phyloP scores from a whole-genome alignment of 2,888 invertebrate species.

The Agrochola litura region DNA sequence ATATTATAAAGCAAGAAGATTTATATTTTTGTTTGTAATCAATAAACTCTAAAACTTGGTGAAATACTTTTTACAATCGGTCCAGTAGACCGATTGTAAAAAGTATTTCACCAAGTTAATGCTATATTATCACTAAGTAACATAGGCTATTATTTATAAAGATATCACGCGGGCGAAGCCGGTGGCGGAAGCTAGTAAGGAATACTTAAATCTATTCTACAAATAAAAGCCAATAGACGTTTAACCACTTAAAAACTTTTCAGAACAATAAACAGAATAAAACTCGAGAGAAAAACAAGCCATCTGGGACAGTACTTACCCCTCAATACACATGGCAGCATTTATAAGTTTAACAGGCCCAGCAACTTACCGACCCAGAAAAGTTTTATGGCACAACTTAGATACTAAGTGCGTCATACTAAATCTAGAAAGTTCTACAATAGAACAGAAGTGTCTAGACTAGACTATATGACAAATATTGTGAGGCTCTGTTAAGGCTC shows the following conservation, averaged over 20 bases:
- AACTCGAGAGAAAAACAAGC: slow-evolving; percentile 11
- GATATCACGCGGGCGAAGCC: not conserved
- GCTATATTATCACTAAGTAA: too few species aligned
- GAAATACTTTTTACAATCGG: too few species aligned
- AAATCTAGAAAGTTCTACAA: slow-evolving; percentile 62
- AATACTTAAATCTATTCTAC: not conserved
- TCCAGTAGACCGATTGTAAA: too few species aligned
- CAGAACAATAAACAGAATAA: slow-evolving; percentile 10
- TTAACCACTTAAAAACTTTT: slow-evolving; percentile 36
- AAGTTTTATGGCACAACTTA: slow-evolving; percentile 63
- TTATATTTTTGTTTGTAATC: too few species aligned
- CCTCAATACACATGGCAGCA: slow-evolving; percentile 52
- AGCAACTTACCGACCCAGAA: slow-evolving; percentile 52
- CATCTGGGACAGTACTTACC: slow-evolving; percentile 32
- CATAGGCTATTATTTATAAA: not conserved
- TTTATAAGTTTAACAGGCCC: slow-evolving; percentile 53
- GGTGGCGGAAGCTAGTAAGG: not conserved
- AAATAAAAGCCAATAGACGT: not conserved
- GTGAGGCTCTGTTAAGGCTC: not conserved
- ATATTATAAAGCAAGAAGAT: too few species aligned
- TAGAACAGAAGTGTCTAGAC: slow-evolving; percentile 60
- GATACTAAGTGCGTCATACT: slow-evolving; percentile 55
- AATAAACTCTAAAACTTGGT: too few species aligned
- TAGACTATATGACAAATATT: slow-evolving; percentile 36
- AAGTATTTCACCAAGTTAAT: too few species aligned